These are phyloP conservation scores for Jaculus jaculus DNA, from an alignment of 2,113 vertebrate species.

Conservation along the genomic window DNA sequence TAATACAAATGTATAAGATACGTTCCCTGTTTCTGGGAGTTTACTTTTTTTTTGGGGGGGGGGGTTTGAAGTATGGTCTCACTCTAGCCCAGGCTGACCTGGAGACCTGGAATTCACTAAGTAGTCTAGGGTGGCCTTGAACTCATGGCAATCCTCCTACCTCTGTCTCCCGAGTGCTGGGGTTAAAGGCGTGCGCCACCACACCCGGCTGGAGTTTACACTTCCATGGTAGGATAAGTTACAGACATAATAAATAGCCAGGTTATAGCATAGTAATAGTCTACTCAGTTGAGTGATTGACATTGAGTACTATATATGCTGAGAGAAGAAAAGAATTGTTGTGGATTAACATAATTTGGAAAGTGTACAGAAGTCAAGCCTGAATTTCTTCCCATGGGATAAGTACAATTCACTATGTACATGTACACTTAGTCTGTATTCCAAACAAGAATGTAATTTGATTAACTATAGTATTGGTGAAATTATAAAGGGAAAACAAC, in stretches of 20 bases:
- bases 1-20: background rate
- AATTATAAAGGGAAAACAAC: background rate
- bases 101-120: too few relatives aligned
- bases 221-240: slow-evolving; percentile 6
- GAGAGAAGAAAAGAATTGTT: slow-evolving; percentile 3
- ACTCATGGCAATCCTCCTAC: too few relatives aligned
- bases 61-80: too few relatives aligned
- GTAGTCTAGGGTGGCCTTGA: too few relatives aligned
- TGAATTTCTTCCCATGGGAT: background rate
- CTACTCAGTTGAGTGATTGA: slow-evolving; percentile 14
- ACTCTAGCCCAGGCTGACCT: too few relatives aligned
- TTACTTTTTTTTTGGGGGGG: too few relatives aligned
- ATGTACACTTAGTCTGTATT: background rate
- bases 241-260: background rate
- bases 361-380: slow-evolving; percentile 26
- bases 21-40: background rate
- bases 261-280: background rate
- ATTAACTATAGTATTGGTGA: background rate
- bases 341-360: background rate
- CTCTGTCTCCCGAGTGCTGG: too few relatives aligned
- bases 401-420: background rate
- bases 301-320: background rate
- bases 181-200: too few relatives aligned
- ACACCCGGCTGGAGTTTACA: background rate
- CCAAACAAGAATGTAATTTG: slow-evolving; percentile 25